Conservation (phyloP, 2,888 invertebrate genomes). For the Hyalella azteca region DNA sequence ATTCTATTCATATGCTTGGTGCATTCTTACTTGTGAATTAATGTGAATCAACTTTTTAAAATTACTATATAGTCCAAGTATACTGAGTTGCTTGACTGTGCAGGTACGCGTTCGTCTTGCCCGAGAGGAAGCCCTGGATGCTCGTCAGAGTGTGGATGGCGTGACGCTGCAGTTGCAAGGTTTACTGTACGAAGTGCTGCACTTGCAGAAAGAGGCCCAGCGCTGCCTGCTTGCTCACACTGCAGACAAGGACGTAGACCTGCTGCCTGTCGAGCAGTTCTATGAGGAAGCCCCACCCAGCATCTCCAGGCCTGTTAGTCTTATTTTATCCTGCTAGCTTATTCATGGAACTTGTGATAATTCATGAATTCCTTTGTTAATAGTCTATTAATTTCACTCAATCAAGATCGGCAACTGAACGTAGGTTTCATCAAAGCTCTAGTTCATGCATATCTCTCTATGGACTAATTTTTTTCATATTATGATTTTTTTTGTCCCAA, state of each 20-base stretch:
- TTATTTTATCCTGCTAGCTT: no score
- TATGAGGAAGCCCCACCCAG: slow-evolving; percentile 77
- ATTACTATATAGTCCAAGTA: no score
- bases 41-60: no score
- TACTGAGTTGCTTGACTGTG: background rate
- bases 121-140: slow-evolving; percentile 79
- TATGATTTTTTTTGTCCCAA: no score
- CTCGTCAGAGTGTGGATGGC: slow-evolving; percentile 87
- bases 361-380: no score
- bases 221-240: slow-evolving; percentile 92
- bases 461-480: no score
- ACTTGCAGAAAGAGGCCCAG: slow-evolving; percentile 91
- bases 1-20: background rate
- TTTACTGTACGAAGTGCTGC: slow-evolving; percentile 89
- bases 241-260: slow-evolving; percentile 85
- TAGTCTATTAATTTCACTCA: no score
- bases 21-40: no score
- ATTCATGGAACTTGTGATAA: no score
- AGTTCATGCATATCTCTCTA: no score
- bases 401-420: no score
- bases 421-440: no score
- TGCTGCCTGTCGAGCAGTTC: slow-evolving; percentile 84
- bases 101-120: slow-evolving; percentile 82
- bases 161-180: slow-evolving; percentile 91
- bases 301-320: slow-evolving; percentile 63